Base-by-base conservation (phyloP, 2,113 vertebrate genomes). In the Perognathus longimembris region DNA sequence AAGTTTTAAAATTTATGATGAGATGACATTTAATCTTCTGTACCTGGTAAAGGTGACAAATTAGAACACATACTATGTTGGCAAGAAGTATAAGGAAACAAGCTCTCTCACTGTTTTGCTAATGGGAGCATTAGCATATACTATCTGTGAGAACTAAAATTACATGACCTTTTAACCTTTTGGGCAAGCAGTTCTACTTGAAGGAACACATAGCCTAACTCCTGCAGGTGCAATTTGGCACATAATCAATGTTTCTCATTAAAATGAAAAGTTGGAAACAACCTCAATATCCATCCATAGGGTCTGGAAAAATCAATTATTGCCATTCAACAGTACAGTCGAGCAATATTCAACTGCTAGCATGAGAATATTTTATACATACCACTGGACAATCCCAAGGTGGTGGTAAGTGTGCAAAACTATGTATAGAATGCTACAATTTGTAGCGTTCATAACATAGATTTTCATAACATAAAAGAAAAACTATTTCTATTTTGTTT, bases 11-110 rank as follows among this genome's bases (percentile, higher is more conserved):
- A 61, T 32, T 63, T 61, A 42, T 38, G 90, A 14, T 69, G 12
- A 76, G 34, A 42, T 80, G 18, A 54, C 63, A 89, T 85, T 89
- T 94, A 89, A 80, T 42, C 34, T 92, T 85, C 4, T 45, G n/a
- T 34, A 14, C 30, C 38, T 42, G 6, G 7, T 82, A 91, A 40
- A 81, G 69, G 74, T 76, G 12, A 75, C 26, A 88, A 85, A 85
- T 88, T 90, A 66, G 83, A 69, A 85, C 90, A 66, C 7, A 36
- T 70, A 36, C 6, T 73, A 30, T 86, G 9, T 73, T 73, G 42
- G 15, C 1, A 85, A 86, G 75, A 89, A 61, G 59, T 61, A 61
- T 61, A 24, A 24, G 59, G 22, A 26, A 61, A 61, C 59, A 61
- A 26, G 50, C 67, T 79, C 79, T 73, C 5, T 18, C 50, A 18